Conservation (phyloP, 2,113 vertebrate species). For the Mionectes macconnelli region DNA sequence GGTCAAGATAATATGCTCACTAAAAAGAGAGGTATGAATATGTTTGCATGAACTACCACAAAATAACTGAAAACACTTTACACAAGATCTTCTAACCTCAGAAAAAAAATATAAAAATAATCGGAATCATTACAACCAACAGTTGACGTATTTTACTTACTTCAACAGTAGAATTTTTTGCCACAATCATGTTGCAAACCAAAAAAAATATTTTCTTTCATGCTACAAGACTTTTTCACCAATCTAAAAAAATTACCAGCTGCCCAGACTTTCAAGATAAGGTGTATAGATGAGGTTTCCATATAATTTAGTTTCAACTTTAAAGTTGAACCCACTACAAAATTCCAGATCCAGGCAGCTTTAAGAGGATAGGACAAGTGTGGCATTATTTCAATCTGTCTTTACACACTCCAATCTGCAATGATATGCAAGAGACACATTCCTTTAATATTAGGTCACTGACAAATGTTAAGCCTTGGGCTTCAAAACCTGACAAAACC, state of each 20-base stretch:
- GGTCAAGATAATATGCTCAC: not conserved
- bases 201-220: not conserved
- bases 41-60: not conserved
- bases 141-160: not conserved
- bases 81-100: not conserved
- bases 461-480: constrained; percentile 50
- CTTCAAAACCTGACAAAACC: constrained; percentile 51
- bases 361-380: constrained; percentile 25
- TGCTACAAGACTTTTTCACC: not conserved
- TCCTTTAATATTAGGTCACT: constrained; percentile 56
- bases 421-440: constrained; percentile 1
- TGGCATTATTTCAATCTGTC: not conserved
- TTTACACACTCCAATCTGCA: not conserved
- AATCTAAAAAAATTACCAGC: not conserved
- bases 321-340: not conserved
- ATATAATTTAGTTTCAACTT: not conserved
- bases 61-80: not conserved
- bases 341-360: not conserved
- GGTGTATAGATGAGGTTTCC: not conserved
- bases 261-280: not conserved
- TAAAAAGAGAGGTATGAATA: not conserved
- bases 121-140: not conserved
- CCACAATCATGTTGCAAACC: not conserved
- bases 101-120: not conserved
- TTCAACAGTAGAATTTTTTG: not conserved